Evolutionary conservation across 1,140 invertebrate genomes (phyloP).

Genomic region (Caenorhabditis inopinata): DNA sequence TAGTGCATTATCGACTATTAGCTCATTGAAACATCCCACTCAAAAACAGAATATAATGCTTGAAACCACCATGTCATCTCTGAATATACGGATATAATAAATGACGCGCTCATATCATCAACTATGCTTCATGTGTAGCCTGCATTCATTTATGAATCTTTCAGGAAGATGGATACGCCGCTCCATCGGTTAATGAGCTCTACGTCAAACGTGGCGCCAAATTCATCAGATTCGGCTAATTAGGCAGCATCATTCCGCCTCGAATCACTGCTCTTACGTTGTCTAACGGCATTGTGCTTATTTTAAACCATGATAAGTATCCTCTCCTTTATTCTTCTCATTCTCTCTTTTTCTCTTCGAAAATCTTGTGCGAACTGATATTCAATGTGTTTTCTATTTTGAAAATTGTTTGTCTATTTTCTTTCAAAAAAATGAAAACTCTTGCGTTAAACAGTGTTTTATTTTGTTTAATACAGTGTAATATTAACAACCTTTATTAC

Average conservation of each 20-base stretch:
- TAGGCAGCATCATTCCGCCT: not conserved
- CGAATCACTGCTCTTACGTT: conserved; percentile 26
- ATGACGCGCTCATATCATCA: not conserved
- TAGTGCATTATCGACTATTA: conserved; percentile 1
- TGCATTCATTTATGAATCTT: not conserved
- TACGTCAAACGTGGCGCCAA: conserved; percentile 35
- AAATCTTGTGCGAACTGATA: conserved; percentile 26
- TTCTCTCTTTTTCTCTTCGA: not conserved
- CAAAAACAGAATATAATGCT: conserved; percentile 13
- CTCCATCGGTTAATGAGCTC: conserved; percentile 11
- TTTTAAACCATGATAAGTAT: not conserved
- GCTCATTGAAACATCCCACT: conserved; percentile 12
- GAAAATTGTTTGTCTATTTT: not conserved
- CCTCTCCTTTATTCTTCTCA: not conserved
- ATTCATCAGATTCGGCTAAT: conserved; percentile 41
- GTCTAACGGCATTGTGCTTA: conserved; percentile 14
- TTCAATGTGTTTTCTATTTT: conserved; percentile 10
- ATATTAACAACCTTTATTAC: too few relatives aligned
- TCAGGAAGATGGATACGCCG: conserved; percentile 21
- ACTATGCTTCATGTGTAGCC: not conserved
- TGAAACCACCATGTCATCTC: conserved; percentile 9
- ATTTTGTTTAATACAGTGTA: too few relatives aligned
- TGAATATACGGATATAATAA: not conserved
- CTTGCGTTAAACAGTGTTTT: not conserved
- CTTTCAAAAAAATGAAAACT: conserved; percentile 16